Percentiles rank a stretch among this genome's conserved stretches.
Conservation (phyloP, 1,140 invertebrate genomes). For the Caenorhabditis elegans region WBcel235 BX284603.4:6779501-6780000, state of each 20-base stretch:
- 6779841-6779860: no score
- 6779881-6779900: no score
- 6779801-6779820: no score
- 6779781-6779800: slow-evolving; percentile 44
- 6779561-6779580: slow-evolving; percentile 29
- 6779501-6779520: slow-evolving; percentile 44
- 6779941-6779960: no score
- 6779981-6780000: no score
- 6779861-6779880: no score
- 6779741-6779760: neutral
- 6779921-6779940: no score
- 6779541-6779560: slow-evolving; percentile 27
- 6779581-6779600: slow-evolving; percentile 47
- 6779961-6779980: no score
- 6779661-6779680: slow-evolving; percentile 37
- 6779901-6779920: no score
- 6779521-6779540: slow-evolving; percentile 34
- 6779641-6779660: slow-evolving; percentile 22
- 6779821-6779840: no score
- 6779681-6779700: slow-evolving; percentile 28
- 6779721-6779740: slow-evolving; percentile 16
- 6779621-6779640: neutral
- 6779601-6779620: slow-evolving; percentile 33
- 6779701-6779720: slow-evolving; percentile 42
- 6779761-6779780: slow-evolving; percentile 26